Percentiles rank a stretch among this genome's conserved stretches.
Conservation (phyloP, 2,888 invertebrate species). For the Calephelis perditalis region DNA sequence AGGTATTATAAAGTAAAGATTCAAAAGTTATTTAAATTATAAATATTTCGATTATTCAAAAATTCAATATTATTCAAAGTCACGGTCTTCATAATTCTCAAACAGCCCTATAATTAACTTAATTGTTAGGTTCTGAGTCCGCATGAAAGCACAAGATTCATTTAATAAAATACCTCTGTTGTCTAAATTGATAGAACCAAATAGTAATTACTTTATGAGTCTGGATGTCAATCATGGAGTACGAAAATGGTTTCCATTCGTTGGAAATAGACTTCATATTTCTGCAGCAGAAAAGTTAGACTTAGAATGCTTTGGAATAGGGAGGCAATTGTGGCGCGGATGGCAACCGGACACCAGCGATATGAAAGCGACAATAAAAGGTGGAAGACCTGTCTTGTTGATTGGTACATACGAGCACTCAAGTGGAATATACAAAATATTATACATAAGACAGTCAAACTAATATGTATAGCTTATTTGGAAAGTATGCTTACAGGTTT, state of each 20-base stretch:
- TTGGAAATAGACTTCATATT: slow-evolving; percentile 15
- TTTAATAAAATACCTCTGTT: slow-evolving; percentile 34
- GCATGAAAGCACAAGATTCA: slow-evolving; percentile 25
- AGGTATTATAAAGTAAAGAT: too few species aligned
- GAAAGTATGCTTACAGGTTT: too few species aligned
- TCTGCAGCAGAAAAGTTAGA: not conserved
- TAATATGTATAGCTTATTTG: not conserved
- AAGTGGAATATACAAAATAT: slow-evolving; percentile 17
- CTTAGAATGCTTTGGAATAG: slow-evolving; percentile 37
- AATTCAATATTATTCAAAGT: too few species aligned
- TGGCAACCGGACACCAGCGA: slow-evolving; percentile 71
- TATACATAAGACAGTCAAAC: not conserved
- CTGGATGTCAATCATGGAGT: slow-evolving; percentile 12
- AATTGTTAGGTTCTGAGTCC: slow-evolving; percentile 6
- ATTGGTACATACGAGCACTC: slow-evolving; percentile 50
- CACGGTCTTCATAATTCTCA: not conserved
- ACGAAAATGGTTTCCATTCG: slow-evolving; percentile 17
- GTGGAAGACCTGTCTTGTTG: slow-evolving; percentile 63
- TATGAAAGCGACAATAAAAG: slow-evolving; percentile 75
- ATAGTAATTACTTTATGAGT: slow-evolving; percentile 36
- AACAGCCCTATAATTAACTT: slow-evolving; percentile 12
- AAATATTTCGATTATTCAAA: too few species aligned
- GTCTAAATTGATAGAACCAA: slow-evolving; percentile 39
- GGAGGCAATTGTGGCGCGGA: slow-evolving; percentile 58
- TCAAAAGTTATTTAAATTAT: too few species aligned